A percentile compares a stretch with the other conserved stretches of the same genome.
Conservation (phyloP, 1,140 invertebrate genomes). For the Drosophila subobscura region DNA sequence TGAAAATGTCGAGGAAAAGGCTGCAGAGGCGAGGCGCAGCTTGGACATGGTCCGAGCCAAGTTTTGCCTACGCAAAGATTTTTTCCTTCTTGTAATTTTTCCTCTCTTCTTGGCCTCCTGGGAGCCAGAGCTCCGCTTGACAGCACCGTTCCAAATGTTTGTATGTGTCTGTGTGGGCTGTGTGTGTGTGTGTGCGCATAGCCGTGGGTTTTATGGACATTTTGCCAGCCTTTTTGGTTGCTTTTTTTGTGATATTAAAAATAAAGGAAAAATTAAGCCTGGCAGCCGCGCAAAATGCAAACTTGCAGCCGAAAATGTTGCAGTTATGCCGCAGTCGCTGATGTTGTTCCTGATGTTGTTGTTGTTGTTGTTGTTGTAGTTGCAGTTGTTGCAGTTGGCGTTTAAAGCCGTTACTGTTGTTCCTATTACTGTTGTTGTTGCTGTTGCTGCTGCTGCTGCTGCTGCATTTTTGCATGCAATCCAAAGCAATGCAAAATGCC, state of each 20-base stretch:
- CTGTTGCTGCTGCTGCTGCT: constrained; percentile 19
- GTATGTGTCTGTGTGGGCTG: constrained; percentile 23
- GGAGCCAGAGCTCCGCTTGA: constrained; percentile 59
- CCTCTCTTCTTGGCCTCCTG: constrained; percentile 60
- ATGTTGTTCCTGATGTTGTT: too few relatives aligned
- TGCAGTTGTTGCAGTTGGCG: constrained; percentile 49
- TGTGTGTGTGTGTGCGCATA: constrained; percentile 53
- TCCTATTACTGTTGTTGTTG: constrained; percentile 31
- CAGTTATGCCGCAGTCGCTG: constrained; percentile 71
- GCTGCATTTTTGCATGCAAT: constrained; percentile 75
- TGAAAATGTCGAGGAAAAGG: too few relatives aligned
- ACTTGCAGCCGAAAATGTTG: constrained; percentile 78
- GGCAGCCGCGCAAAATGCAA: constrained; percentile 80
- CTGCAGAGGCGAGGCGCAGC: constrained; percentile 34
- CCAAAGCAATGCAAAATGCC: constrained; percentile 53
- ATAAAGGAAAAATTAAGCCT: constrained; percentile 79
- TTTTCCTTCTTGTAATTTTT: constrained; percentile 21
- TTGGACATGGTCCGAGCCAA: constrained; percentile 57
- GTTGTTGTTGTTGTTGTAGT: too few relatives aligned
- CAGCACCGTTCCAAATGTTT: constrained; percentile 32
- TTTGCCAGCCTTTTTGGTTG: constrained; percentile 42
- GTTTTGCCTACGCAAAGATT: constrained; percentile 81
- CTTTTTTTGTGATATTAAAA: constrained; percentile 72
- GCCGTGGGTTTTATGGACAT: constrained; percentile 75
- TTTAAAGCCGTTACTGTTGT: constrained; percentile 47